Evolutionary conservation across 2,888 invertebrate species (phyloP).

Genomic region (Noctua fimbriata): DNA sequence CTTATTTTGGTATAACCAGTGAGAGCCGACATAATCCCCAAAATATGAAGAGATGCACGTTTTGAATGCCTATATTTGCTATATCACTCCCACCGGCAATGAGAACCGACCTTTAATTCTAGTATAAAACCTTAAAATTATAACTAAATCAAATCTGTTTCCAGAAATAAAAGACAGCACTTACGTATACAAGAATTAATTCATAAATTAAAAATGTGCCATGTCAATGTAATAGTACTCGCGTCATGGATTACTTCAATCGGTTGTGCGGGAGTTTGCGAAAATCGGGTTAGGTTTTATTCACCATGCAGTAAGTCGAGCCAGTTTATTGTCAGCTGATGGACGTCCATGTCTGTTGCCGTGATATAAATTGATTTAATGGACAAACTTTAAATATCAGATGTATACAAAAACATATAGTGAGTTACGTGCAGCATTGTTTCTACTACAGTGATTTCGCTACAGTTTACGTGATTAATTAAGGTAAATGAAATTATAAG

Average conservation of each 20-base stretch:
- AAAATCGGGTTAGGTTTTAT: constrained; percentile 39
- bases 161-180: neutral
- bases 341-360: neutral
- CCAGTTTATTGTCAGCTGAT: constrained; percentile 40
- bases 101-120: neutral
- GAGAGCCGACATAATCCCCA: neutral
- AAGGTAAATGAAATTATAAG: constrained; percentile 28
- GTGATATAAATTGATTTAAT: constrained; percentile 18
- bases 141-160: neutral
- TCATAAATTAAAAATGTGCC: constrained; percentile 29
- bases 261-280: constrained; percentile 23
- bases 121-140: neutral
- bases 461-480: neutral
- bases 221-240: constrained; percentile 43
- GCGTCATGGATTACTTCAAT: constrained; percentile 8
- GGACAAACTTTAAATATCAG: constrained; percentile 2
- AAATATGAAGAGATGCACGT: neutral
- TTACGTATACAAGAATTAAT: neutral
- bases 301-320: constrained; percentile 20
- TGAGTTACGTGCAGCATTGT: neutral
- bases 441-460: neutral
- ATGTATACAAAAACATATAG: neutral
- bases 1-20: neutral
- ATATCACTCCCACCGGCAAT: neutral
- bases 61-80: neutral